Evolutionary conservation across 2,797 vertebrate genomes (phyloP), one percentile per base, ranked within the genome.

Genomic region (Gymnothorax javanicus): DNA sequence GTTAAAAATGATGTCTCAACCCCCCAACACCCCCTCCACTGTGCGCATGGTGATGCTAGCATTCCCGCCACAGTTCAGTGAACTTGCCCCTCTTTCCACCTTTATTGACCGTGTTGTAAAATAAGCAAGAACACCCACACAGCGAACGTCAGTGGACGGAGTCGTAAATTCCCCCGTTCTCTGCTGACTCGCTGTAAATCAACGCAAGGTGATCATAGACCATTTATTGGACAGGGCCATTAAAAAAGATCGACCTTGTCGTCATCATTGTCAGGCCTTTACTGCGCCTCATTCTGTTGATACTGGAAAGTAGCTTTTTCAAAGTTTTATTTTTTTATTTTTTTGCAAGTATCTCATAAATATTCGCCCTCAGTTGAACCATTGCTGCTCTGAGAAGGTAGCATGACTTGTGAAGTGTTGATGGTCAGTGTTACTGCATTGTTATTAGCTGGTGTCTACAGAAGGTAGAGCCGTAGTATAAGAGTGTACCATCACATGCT

Each of bases 201-300:
- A 88, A 82, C 57, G 52, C 43, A 71, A 86, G 71, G 43, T 87
- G 86, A 87, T 89, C 82, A 86, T 71, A 69, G 56, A 56, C 83
- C 84, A n/a, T 75, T 75, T 85, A 85, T 87, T 82, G 57, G 85
- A 82, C 82, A 60, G 57, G 81, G 73, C 87, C 69, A 67, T 90
- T 89, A 87, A 85, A 88, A 84, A 82, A 87, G 56, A 86, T 60
- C 82, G 83, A 87, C 82, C 88, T 86, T 81, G 87, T 59, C 85
- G 73, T 86, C 77, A 71, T 81, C 87, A 58, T 69, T 88, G 83
- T 86, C 84, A 87, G 69, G 84, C 88, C 82, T 86, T 87, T 88
- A 54, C 50, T n/a, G 75, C n/a, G n/a, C 75, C 3, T 23, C 2
- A 20, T 79, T 54, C 50, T 79, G 50, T 79, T 75, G 73, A 75